Evolutionary conservation across 2,113 vertebrate genomes (phyloP).

Genomic region (Cottus gobio): DNA sequence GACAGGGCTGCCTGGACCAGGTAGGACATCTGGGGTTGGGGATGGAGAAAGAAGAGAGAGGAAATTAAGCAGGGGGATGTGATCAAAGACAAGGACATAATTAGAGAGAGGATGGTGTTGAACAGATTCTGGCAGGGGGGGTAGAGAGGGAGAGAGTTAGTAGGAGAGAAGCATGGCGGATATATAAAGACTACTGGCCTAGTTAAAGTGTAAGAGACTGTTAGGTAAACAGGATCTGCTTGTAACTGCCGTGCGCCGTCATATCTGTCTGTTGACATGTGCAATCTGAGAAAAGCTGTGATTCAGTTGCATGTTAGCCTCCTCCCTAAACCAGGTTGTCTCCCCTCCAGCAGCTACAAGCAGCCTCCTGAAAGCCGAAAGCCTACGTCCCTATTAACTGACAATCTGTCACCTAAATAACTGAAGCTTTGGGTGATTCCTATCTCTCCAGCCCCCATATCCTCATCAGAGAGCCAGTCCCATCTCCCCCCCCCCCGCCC

Average conservation of each 20-base stretch:
- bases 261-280: constrained; percentile 49
- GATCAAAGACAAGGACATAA: background rate
- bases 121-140: background rate
- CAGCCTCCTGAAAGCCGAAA: constrained; percentile 9
- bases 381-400: background rate
- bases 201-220: constrained; percentile 4
- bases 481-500: constrained; percentile 11
- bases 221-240: constrained; percentile 9
- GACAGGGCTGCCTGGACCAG: constrained; percentile 82
- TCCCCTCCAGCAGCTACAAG: constrained; percentile 9
- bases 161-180: background rate
- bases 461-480: background rate
- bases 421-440: constrained; percentile 5
- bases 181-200: background rate
- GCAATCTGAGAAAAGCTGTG: constrained; percentile 25
- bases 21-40: constrained; percentile 72
- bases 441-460: background rate
- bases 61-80: background rate
- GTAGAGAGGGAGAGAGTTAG: background rate
- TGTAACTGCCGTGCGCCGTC: constrained; percentile 20
- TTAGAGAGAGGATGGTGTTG: background rate
- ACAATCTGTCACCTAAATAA: background rate
- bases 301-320: constrained; percentile 49
- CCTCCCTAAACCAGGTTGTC: constrained; percentile 42
- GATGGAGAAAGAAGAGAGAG: background rate